Base-by-base conservation (phyloP, 2,888 invertebrate genomes). In the Chouioia cunea region DNA sequence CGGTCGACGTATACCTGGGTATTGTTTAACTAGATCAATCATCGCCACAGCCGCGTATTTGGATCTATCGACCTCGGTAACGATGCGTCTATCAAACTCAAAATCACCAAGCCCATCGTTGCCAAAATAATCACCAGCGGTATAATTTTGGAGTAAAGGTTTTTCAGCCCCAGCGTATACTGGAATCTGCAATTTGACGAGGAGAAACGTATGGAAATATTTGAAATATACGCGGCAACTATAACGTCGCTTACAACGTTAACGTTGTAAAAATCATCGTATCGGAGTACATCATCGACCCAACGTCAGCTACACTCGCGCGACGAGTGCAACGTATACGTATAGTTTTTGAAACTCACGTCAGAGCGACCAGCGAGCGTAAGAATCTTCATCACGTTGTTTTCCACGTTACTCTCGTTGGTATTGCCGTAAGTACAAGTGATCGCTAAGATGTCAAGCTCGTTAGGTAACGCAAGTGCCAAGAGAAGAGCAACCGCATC, bases 371-470 rank as follows among this genome's bases (percentile, higher is more conserved):
- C 77, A 10, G 83, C 83, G 10, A 86, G 76, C 18, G 85, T 81
- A 52, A 89, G 80, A 1, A 86, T 86, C 71, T 88, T 86, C 3
- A 88, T 81, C 0, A 89, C 88, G 78, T 90, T 90, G 0, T 73
- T 73, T 43, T 83, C 83, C 0, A 87, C 89, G 75, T 89, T 86
- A 10, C 86, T 80, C 8, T 88, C 77, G 0, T 79, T 75, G 0
- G 88, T 87, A 77, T 89, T 90, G 2, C 90, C 90, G 56, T 87
- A 83, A 1, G 86, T 86, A 74, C 88, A 88, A 1, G 89, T 90
- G 59, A 90, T 87, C n/a, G 87, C 90, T 1, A 89, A 53, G 4
- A 90, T 79, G 57, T 88, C 81, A 1, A 79, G 72, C 43, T 46
- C 56, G 68, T 78, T 76, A n/a, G 77, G 27, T 6, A 27, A 76